Percentiles rank a stretch among this genome's conserved stretches.
Conservation (phyloP, 2,797 vertebrate species). For the Rhodeus uyekii region DNA sequence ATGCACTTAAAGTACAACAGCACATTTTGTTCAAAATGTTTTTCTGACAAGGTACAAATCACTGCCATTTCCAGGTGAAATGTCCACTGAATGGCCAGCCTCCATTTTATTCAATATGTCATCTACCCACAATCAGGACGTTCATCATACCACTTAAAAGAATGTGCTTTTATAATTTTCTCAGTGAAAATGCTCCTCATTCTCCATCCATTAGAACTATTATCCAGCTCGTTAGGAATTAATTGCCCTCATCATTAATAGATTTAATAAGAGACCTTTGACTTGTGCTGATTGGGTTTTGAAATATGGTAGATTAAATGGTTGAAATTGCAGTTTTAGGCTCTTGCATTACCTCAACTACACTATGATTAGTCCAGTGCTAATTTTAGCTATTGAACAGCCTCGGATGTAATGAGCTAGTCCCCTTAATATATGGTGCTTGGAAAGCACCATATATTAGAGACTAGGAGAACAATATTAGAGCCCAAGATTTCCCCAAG, state of each 20-base stretch:
- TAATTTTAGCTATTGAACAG: constrained; percentile 29
- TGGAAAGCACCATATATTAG: no score
- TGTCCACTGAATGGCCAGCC: background rate
- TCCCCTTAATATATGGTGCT: constrained; percentile 21
- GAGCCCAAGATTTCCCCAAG: background rate
- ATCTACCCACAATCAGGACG: background rate
- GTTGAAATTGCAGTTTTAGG: constrained; percentile 38
- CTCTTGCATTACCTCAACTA: constrained; percentile 16
- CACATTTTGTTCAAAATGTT: background rate
- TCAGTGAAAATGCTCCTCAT: constrained; percentile 21
- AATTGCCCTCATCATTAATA: constrained; percentile 61
- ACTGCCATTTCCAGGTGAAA: background rate
- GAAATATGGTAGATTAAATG: constrained; percentile 52
- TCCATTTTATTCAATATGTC: background rate
- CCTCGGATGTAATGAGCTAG: constrained; percentile 31
- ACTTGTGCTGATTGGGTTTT: constrained; percentile 61
- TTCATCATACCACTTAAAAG: background rate
- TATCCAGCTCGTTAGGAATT: constrained; percentile 58
- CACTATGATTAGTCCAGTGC: constrained; percentile 24
- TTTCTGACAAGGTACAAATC: background rate
- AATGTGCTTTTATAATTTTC: constrained; percentile 43
- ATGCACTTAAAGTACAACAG: background rate
- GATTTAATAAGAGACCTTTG: constrained; percentile 49
- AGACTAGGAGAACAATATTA: constrained; percentile 7
- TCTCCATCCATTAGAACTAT: constrained; percentile 58